A percentile compares a stretch with the other conserved stretches of the same genome.
Conservation (phyloP, 2,797 vertebrate species). For the Stomatorhinus walkeri region DNA sequence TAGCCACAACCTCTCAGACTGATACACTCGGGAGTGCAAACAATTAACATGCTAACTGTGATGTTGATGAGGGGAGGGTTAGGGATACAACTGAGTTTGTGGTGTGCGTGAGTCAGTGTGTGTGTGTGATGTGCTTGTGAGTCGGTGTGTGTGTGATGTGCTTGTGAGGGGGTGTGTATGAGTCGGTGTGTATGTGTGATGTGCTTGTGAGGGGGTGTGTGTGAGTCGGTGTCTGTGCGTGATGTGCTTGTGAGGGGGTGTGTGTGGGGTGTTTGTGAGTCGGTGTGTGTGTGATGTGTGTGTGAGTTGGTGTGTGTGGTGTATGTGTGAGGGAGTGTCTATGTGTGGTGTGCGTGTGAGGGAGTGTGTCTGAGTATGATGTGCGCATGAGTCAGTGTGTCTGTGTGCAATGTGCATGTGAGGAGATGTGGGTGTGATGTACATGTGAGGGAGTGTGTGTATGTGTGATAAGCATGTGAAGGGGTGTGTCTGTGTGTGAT, state of each 20-base stretch:
- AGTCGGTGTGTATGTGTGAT: no score
- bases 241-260: background rate
- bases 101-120: background rate
- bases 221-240: no score
- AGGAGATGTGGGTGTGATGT: no score
- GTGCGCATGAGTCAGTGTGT: background rate
- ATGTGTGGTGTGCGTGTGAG: background rate
- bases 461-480: background rate
- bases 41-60: slow-evolving; percentile 37
- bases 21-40: slow-evolving; percentile 35
- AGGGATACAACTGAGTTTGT: slow-evolving; percentile 27
- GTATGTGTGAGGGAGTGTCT: no score
- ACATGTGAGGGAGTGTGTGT: background rate
- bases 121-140: background rate
- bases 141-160: background rate
- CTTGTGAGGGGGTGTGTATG: no score
- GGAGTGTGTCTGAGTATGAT: background rate
- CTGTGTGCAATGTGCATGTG: background rate
- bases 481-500: background rate
- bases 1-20: slow-evolving; percentile 30
- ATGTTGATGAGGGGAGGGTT: slow-evolving; percentile 27
- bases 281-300: background rate
- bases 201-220: no score
- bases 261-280: no score
- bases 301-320: no score